Percentiles rank a stretch among this genome's conserved stretches.
These are phyloP conservation scores for Schlechtendalia chinensis DNA, from an alignment of 1,140 invertebrate species.

Conservation along the genomic window DNA sequence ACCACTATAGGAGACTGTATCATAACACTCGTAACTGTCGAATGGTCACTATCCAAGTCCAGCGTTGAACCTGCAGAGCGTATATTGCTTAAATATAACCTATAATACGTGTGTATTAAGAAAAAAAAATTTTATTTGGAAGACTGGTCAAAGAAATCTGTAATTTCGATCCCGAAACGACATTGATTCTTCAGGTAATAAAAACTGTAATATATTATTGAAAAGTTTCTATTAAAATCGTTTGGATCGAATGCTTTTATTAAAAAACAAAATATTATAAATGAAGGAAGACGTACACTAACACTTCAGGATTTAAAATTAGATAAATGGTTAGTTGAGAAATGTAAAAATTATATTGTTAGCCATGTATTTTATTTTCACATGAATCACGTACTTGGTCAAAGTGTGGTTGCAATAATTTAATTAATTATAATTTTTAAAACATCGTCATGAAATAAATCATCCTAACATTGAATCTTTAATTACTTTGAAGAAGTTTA, in stretches of 20 bases:
- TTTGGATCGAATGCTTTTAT: background rate
- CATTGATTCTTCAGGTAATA: background rate
- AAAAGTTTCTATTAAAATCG: conserved; percentile 7
- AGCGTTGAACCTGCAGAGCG: too few species aligned
- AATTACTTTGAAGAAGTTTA: conserved; percentile 15
- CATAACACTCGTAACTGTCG: too few species aligned
- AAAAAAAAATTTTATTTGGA: too few species aligned
- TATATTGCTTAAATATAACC: too few species aligned
- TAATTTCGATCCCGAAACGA: too few species aligned
- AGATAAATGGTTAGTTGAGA: conserved; percentile 3
- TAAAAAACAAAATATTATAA: conserved; percentile 21
- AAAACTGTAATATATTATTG: background rate
- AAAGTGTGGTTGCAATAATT: background rate
- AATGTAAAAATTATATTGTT: background rate
- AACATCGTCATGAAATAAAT: conserved; percentile 10
- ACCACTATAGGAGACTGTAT: too few species aligned
- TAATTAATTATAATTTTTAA: conserved; percentile 23
- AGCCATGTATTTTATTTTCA: conserved; percentile 20
- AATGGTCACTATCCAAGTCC: too few species aligned
- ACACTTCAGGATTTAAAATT: background rate
- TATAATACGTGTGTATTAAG: too few species aligned
- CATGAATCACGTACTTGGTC: conserved; percentile 6
- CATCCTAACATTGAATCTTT: background rate
- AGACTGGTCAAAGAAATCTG: too few species aligned
- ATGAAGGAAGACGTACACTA: conserved; percentile 6